Evolutionary conservation across 2,113 vertebrate genomes (phyloP).

Genomic region (Triplophysa siluroides): DNA sequence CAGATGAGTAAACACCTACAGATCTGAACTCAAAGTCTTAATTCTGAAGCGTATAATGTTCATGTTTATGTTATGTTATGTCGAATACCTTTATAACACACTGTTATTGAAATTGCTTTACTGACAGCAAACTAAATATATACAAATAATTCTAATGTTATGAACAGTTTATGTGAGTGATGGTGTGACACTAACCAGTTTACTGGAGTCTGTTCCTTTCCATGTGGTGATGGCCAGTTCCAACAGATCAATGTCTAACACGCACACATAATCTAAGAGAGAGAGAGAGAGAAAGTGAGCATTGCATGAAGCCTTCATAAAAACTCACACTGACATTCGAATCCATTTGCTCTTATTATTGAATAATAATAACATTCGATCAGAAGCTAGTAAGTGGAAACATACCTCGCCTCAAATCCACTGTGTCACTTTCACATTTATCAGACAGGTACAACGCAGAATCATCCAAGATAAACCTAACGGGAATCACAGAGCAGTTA

Average conservation of each 20-base stretch:
- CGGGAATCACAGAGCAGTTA: neutral
- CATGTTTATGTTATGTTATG: too few relatives aligned
- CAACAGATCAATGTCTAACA: conserved; percentile 88
- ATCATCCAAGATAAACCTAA: conserved; percentile 91
- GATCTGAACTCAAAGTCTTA: too few relatives aligned
- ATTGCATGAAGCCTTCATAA: neutral
- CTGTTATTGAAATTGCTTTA: neutral
- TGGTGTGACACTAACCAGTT: conserved; percentile 73
- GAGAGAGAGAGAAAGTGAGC: neutral
- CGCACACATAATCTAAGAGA: conserved; percentile 84
- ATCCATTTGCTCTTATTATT: neutral
- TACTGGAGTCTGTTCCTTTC: conserved; percentile 80
- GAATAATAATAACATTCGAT: neutral
- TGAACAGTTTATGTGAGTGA: neutral
- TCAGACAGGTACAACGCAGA: conserved; percentile 90
- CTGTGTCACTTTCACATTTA: conserved; percentile 82
- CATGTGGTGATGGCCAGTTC: conserved; percentile 91
- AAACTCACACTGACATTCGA: neutral
- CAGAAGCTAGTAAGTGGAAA: neutral
- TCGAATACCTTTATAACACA: neutral
- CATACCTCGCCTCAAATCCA: conserved; percentile 85
- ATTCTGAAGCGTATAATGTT: too few relatives aligned
- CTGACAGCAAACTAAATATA: neutral
- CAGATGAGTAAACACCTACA: neutral
- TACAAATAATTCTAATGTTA: neutral